A percentile compares a stretch with the other conserved stretches of the same genome.
Conservation (phyloP, 1,140 invertebrate genomes). For the Papilio machaon region DNA sequence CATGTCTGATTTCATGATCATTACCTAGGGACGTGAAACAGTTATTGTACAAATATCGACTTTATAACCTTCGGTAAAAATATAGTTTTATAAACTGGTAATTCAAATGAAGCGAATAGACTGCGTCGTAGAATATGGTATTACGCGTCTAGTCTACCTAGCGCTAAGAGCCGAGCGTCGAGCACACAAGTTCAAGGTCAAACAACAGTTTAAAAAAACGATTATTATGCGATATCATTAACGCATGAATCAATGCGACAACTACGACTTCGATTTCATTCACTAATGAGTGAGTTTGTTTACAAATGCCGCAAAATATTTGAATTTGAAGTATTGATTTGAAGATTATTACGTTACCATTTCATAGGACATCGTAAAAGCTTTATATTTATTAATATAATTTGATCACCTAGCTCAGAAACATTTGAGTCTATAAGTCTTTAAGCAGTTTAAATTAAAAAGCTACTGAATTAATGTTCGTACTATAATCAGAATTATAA, state of each 20-base stretch:
- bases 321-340: background rate
- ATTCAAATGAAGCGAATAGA: slow-evolving; percentile 14
- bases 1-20: background rate
- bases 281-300: background rate
- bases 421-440: too few relatives aligned
- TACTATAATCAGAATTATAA: background rate
- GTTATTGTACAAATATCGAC: background rate
- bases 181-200: background rate
- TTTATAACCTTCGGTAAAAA: background rate
- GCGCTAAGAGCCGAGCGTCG: background rate
- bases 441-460: too few relatives aligned
- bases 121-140: slow-evolving; percentile 30
- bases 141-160: background rate
- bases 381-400: too few relatives aligned
- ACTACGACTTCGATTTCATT: background rate
- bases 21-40: background rate
- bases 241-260: background rate
- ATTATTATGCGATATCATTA: background rate
- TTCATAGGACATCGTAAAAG: too few relatives aligned
- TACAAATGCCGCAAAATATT: background rate
- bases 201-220: too few relatives aligned
- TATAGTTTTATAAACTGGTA: background rate
- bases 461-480: too few relatives aligned
- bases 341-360: background rate
- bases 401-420: too few relatives aligned